Evolutionary conservation across 2,113 vertebrate species (phyloP).

Genomic region (Phaethon lepturus): DNA sequence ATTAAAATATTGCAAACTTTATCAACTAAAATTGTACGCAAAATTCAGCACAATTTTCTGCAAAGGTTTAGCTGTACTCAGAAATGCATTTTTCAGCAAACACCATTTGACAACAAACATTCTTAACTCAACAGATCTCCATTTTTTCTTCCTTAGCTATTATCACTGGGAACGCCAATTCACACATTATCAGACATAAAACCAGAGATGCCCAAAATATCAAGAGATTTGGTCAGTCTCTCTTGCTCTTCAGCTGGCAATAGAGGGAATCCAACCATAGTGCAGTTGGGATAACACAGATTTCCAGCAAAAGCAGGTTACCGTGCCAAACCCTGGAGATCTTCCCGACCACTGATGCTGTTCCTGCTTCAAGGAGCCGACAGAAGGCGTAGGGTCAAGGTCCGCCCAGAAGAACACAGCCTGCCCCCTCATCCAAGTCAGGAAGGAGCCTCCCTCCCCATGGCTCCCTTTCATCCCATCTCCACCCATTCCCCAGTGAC

Average conservation of each 20-base stretch:
- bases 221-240: not conserved
- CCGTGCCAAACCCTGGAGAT: slow-evolving; percentile 20
- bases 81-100: not conserved
- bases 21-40: not conserved
- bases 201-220: not conserved
- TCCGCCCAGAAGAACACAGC: not conserved
- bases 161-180: not conserved
- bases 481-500: not conserved
- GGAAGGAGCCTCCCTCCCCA: not conserved
- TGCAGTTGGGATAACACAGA: not conserved
- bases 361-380: not conserved
- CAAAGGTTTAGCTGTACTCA: not conserved
- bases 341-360: not conserved
- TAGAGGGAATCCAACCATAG: not conserved
- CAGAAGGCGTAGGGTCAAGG: not conserved
- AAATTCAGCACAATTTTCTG: not conserved
- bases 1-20: not conserved
- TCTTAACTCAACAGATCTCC: not conserved
- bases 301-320: not conserved
- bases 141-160: not conserved
- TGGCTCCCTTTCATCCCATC: not conserved
- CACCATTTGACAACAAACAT: not conserved
- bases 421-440: not conserved
- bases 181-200: not conserved
- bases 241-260: not conserved